Evolutionary conservation across 1,140 invertebrate genomes (phyloP).

Genomic region (Euura saliciscinereae): DNA sequence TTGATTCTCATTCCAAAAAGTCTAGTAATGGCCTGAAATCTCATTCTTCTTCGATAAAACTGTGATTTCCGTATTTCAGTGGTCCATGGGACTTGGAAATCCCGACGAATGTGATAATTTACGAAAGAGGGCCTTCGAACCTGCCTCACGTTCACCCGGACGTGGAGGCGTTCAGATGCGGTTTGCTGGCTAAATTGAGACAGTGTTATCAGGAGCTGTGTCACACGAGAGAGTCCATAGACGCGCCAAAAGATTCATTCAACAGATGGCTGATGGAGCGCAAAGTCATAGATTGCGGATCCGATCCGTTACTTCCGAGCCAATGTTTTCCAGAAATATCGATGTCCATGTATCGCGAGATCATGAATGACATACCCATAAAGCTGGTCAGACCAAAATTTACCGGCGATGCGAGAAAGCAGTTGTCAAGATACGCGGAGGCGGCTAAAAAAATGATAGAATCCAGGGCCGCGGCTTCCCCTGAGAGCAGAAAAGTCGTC

Average conservation of each 20-base stretch:
- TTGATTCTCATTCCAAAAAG: no score
- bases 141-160: conserved; percentile 93
- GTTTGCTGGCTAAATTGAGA: conserved; percentile 80
- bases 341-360: conserved; percentile 94
- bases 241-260: conserved; percentile 95
- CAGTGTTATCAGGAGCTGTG: conserved; percentile 94
- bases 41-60: no score
- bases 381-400: conserved; percentile 94
- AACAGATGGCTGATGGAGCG: conserved; percentile 96
- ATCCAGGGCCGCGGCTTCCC: conserved; percentile 81
- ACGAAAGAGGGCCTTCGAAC: conserved; percentile 81
- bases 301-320: conserved; percentile 88
- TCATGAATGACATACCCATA: conserved; percentile 98
- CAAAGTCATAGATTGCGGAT: conserved; percentile 87
- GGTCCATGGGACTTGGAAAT: conserved; percentile 97
- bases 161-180: conserved; percentile 81
- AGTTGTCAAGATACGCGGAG: conserved; percentile 93
- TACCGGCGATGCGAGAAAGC: conserved; percentile 94
- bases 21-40: no score
- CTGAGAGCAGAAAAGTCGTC: conserved; percentile 94
- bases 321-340: conserved; percentile 93
- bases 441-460: conserved; percentile 97
- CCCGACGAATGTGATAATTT: conserved; percentile 92
- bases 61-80: conserved; percentile 49
- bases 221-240: conserved; percentile 91